Conservation (phyloP, 1,140 invertebrate species). For the Halesus radiatus region DNA sequence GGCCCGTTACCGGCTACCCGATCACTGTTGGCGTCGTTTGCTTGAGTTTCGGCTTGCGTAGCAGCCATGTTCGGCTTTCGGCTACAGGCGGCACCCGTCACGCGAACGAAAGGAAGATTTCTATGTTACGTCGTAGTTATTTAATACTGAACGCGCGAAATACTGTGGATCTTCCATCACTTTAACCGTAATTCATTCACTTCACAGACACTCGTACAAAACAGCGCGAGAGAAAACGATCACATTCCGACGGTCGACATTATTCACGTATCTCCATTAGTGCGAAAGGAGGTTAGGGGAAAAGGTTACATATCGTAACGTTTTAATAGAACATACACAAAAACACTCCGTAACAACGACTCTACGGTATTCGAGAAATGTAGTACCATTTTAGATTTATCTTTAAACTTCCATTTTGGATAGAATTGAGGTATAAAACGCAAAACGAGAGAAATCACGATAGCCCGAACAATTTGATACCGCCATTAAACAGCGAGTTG, state of each 20-base stretch:
- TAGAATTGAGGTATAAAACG: slow-evolving; percentile 38
- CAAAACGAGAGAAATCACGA: slow-evolving; percentile 62
- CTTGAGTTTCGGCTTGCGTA: slow-evolving; percentile 75
- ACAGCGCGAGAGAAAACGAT: slow-evolving; percentile 71
- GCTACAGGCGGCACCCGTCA: slow-evolving; percentile 62
- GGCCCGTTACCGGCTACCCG: slow-evolving; percentile 63
- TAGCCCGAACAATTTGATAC: slow-evolving; percentile 70
- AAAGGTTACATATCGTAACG: slow-evolving; percentile 74
- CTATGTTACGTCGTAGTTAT: slow-evolving; percentile 69
- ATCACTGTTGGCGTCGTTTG: slow-evolving; percentile 74
- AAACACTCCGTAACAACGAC: slow-evolving; percentile 35
- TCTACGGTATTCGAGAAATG: slow-evolving; percentile 41
- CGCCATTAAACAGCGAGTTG: slow-evolving; percentile 65
- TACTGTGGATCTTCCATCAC: slow-evolving; percentile 70
- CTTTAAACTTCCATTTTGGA: slow-evolving; percentile 24
- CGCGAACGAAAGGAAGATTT: slow-evolving; percentile 58
- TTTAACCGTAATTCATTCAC: slow-evolving; percentile 69
- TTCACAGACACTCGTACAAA: slow-evolving; percentile 68
- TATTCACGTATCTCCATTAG: slow-evolving; percentile 78
- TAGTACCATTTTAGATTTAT: slow-evolving; percentile 46
- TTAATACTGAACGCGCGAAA: slow-evolving; percentile 38
- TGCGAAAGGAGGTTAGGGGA: slow-evolving; percentile 78
- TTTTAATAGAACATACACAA: slow-evolving; percentile 64
- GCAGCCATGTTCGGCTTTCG: slow-evolving; percentile 76
- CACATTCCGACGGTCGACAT: slow-evolving; percentile 74